A percentile compares a stretch with the other conserved stretches of the same genome.
Evolutionary conservation across 2,113 vertebrate species (phyloP).

Genomic region (Panurus biarmicus): DNA sequence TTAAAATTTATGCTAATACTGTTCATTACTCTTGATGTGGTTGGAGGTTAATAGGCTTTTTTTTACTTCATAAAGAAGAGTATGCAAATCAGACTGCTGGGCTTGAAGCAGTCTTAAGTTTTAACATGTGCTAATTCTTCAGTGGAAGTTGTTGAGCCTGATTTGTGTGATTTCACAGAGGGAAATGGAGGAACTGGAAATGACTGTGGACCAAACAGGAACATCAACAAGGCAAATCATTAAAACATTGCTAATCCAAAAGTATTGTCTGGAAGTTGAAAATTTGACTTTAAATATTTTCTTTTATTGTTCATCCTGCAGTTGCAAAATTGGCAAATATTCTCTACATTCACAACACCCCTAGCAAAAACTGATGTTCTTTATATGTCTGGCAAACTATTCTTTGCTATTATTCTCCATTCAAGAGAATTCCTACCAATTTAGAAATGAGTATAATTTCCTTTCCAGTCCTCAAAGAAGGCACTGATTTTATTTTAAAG

Average conservation of each 20-base stretch:
- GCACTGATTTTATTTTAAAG: background rate
- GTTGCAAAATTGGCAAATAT: background rate
- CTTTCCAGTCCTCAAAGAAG: background rate
- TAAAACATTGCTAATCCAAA: background rate
- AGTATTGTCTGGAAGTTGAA: background rate
- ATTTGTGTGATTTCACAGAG: background rate
- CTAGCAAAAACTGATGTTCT: background rate
- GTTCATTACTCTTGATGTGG: background rate
- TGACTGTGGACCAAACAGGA: background rate
- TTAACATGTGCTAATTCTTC: background rate
- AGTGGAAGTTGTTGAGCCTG: background rate
- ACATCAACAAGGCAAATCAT: background rate
- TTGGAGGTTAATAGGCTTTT: background rate
- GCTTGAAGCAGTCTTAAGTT: background rate
- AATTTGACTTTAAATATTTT: background rate
- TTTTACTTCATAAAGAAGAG: background rate
- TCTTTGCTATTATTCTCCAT: background rate
- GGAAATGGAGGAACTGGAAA: background rate
- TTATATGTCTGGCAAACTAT: background rate
- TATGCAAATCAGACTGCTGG: background rate
- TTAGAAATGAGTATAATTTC: background rate
- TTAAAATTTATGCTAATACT: constrained; percentile 4
- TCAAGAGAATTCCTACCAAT: background rate
- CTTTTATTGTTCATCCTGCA: background rate
- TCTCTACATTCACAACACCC: background rate